A percentile compares a stretch with the other conserved stretches of the same genome.
phyloP scores from a whole-genome alignment of 2,797 vertebrate species.

The Myripristis jacobus region DNA sequence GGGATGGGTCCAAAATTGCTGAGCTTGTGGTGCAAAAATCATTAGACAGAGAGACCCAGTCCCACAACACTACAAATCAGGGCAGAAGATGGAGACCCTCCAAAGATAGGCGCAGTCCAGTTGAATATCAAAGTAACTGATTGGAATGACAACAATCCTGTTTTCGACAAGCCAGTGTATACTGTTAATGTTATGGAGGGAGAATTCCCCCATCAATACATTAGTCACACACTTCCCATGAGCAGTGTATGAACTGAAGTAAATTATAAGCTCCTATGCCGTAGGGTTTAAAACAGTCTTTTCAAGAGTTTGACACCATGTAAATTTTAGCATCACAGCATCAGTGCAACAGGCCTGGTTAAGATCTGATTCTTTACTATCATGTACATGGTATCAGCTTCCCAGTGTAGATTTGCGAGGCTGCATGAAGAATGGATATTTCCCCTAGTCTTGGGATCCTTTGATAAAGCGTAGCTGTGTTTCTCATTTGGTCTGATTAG shows the following conservation, averaged over 20 bases:
- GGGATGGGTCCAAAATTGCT: slow-evolving; percentile 96
- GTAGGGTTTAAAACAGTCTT: slow-evolving; percentile 48
- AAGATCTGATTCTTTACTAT: slow-evolving; percentile 62
- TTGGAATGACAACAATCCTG: slow-evolving; percentile 98
- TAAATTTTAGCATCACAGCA: slow-evolving; percentile 58
- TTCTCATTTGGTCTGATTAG: slow-evolving; percentile 83
- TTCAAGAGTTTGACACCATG: slow-evolving; percentile 59
- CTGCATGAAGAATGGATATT: slow-evolving; percentile 69
- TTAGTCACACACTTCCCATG: slow-evolving; percentile 93
- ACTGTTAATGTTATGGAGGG: slow-evolving; percentile 93
- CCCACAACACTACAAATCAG: slow-evolving; percentile 96
- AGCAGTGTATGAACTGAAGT: slow-evolving; percentile 31
- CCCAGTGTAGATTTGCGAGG: slow-evolving; percentile 64
- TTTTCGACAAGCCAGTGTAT: slow-evolving; percentile 95
- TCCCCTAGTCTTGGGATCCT: slow-evolving; percentile 68
- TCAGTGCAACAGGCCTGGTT: slow-evolving; percentile 48
- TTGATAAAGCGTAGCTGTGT: slow-evolving; percentile 74
- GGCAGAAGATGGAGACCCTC: slow-evolving; percentile 94
- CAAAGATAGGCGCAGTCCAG: slow-evolving; percentile 94
- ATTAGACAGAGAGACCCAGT: slow-evolving; percentile 95
- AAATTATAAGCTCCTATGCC: slow-evolving; percentile 47
- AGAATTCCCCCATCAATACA: slow-evolving; percentile 90
- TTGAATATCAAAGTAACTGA: slow-evolving; percentile 96
- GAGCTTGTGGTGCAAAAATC: slow-evolving; percentile 98
- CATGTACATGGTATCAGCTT: slow-evolving; percentile 63